A percentile compares a stretch with the other conserved stretches of the same genome.
Evolutionary conservation across 53 echinoderm and acorn worm genomes (phyloP).

Genomic region (Echinarachnius parma): DNA sequence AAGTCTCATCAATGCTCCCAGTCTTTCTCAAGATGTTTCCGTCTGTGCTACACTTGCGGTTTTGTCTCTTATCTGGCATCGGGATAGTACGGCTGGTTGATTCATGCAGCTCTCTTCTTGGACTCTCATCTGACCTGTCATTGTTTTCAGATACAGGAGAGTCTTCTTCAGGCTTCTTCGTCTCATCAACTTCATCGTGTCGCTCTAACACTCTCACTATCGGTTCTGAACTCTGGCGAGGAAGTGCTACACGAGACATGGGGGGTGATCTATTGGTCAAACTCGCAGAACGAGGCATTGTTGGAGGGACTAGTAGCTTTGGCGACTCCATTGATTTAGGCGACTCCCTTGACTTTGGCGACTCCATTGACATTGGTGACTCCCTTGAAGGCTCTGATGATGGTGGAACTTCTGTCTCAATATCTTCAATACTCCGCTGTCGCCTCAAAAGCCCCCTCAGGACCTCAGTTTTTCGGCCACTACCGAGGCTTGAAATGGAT

Average conservation of each 20-base stretch:
- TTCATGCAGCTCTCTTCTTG: constrained; percentile 21
- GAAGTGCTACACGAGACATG: background rate
- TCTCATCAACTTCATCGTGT: background rate
- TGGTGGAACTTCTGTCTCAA: constrained; percentile 24
- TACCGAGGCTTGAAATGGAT: constrained; percentile 1
- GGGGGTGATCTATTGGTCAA: constrained; percentile 17
- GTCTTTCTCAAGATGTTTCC: constrained; percentile 26
- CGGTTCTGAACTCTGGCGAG: constrained; percentile 42
- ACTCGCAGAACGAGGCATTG: constrained; percentile 32
- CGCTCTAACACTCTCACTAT: background rate
- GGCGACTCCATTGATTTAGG: no score
- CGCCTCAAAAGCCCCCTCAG: constrained; percentile 42
- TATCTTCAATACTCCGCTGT: constrained; percentile 40
- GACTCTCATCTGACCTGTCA: constrained; percentile 1
- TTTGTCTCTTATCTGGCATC: constrained; percentile 7
- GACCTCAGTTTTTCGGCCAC: constrained; percentile 24
- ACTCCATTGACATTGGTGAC: constrained; percentile 3
- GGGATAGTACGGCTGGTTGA: constrained; percentile 12
- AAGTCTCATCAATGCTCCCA: constrained; percentile 49
- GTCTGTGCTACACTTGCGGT: constrained; percentile 19
- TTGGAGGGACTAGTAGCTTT: no score
- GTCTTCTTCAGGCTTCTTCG: background rate
- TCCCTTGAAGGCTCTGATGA: constrained; percentile 18
- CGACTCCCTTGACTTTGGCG: no score
- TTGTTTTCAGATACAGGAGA: constrained; percentile 15